A percentile compares a stretch with the other conserved stretches of the same genome.
Evolutionary conservation across 2,797 vertebrate species (phyloP).

Genomic region (Brotula barbata): DNA sequence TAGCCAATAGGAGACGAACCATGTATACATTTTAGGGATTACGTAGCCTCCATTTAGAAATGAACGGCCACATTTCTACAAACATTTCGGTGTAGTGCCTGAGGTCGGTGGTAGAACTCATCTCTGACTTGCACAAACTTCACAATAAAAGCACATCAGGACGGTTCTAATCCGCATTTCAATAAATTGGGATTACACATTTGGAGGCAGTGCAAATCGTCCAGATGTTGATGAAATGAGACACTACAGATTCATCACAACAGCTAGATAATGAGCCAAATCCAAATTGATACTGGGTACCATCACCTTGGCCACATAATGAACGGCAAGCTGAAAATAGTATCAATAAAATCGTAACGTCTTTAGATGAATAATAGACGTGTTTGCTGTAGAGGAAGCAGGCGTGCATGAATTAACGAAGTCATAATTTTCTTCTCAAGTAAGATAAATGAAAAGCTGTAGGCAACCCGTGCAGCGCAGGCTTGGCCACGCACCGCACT

Average conservation of each 20-base stretch:
- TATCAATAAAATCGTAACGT: constrained; percentile 64
- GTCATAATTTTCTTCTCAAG: constrained; percentile 60
- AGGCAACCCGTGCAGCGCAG: constrained; percentile 18
- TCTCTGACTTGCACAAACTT: too few relatives aligned
- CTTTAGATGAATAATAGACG: constrained; percentile 67
- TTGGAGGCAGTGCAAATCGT: constrained; percentile 16
- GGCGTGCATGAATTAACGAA: constrained; percentile 61
- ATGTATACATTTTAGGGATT: too few relatives aligned
- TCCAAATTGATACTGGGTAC: constrained; percentile 35
- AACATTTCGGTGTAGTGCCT: too few relatives aligned
- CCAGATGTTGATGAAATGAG: constrained; percentile 34
- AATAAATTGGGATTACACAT: constrained; percentile 1
- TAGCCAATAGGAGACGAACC: too few relatives aligned
- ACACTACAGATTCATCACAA: constrained; percentile 44
- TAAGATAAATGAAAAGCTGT: constrained; percentile 56
- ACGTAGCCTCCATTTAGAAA: too few relatives aligned
- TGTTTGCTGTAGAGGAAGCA: constrained; percentile 43
- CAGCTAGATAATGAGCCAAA: constrained; percentile 54
- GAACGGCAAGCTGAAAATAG: constrained; percentile 60
- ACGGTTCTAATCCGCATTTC: neutral
- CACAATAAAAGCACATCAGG: neutral
- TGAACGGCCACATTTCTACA: too few relatives aligned
- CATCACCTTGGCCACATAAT: constrained; percentile 40
- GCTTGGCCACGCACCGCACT: constrained; percentile 42
- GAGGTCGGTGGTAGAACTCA: too few relatives aligned